A percentile compares a stretch with the other conserved stretches of the same genome.
Conservation (phyloP, 2,113 vertebrate genomes). For the Neopipo cinnamomea region DNA sequence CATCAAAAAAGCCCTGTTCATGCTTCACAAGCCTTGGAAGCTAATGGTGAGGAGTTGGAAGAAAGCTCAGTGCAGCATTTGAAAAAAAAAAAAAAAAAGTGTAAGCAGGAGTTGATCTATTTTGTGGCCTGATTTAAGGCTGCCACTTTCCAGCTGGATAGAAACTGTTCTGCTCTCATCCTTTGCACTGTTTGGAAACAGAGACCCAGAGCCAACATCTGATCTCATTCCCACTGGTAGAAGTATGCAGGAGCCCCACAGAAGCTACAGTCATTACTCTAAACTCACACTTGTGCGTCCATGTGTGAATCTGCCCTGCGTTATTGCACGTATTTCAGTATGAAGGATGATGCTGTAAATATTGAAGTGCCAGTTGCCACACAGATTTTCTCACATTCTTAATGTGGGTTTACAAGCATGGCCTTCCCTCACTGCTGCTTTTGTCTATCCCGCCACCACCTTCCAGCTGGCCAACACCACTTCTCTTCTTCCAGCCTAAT, state of each 20-base stretch:
- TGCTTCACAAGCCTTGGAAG: conserved; percentile 2
- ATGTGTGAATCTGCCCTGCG: not conserved
- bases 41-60: not conserved
- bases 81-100: not conserved
- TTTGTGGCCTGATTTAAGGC: conserved; percentile 31
- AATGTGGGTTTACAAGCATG: not conserved
- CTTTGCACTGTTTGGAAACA: conserved; percentile 17
- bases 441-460: not conserved
- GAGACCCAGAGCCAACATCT: conserved; percentile 20
- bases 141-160: conserved; percentile 48
- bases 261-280: conserved; percentile 24
- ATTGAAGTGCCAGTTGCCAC: not conserved
- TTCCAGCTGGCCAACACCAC: not conserved
- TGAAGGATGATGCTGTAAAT: not conserved
- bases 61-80: not conserved
- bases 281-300: not conserved
- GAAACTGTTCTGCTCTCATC: conserved; percentile 18
- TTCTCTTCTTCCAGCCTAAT: not conserved
- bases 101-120: not conserved
- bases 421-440: not conserved
- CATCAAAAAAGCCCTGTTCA: not conserved
- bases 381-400: not conserved
- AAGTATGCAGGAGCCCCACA: conserved; percentile 17
- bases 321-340: not conserved
- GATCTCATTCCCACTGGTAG: conserved; percentile 27